phyloP scores from a whole-genome alignment of 2,888 invertebrate species.

The Phragmatobia fuliginosa region DNA sequence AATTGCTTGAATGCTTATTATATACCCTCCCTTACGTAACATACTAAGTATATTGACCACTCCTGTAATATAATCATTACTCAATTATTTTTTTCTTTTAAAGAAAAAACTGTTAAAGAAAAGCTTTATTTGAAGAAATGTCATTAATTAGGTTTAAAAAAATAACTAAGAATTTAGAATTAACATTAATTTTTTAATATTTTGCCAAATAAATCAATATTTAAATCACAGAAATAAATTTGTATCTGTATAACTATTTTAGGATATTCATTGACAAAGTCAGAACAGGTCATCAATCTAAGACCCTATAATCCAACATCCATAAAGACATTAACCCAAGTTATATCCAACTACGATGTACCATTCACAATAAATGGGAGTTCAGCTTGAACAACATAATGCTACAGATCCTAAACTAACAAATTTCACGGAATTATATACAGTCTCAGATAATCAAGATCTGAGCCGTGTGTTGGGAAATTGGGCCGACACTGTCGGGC shows the following conservation, averaged over 20 bases:
- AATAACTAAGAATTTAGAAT: too few species aligned
- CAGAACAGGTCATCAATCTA: neutral
- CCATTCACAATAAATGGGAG: neutral
- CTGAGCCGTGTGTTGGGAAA: slow-evolving; percentile 25
- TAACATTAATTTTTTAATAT: too few species aligned
- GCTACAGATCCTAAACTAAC: slow-evolving; percentile 17
- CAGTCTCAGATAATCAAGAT: slow-evolving; percentile 23
- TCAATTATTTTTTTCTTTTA: too few species aligned
- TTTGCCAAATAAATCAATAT: neutral
- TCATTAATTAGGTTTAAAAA: too few species aligned
- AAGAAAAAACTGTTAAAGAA: too few species aligned
- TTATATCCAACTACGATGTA: neutral
- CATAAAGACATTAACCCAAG: slow-evolving; percentile 6
- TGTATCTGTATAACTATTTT: neutral
- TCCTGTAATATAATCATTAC: too few species aligned
- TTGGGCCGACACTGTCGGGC: slow-evolving; percentile 33
- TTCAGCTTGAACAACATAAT: slow-evolving; percentile 4
- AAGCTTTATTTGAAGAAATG: too few species aligned
- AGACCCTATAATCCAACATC: neutral
- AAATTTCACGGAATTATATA: slow-evolving; percentile 9
- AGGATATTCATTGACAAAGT: neutral
- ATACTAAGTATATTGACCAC: too few species aligned
- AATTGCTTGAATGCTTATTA: too few species aligned
- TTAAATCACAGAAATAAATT: neutral
- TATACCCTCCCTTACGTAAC: too few species aligned